Base-by-base conservation (phyloP, 2,888 invertebrate species). In the Xestia xanthographa region DNA sequence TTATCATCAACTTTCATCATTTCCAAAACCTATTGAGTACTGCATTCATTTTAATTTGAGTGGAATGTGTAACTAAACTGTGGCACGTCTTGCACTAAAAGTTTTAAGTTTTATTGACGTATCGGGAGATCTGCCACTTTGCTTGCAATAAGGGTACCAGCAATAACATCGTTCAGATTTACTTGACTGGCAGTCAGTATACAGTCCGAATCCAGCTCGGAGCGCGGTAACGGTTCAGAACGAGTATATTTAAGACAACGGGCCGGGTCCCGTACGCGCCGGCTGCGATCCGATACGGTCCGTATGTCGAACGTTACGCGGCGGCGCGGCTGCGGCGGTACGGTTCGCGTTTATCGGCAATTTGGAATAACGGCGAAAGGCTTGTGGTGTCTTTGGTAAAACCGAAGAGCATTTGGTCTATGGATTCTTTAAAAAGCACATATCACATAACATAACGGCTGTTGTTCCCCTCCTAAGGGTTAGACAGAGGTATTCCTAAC, bases 231-330 rank as follows among this genome's bases (percentile, higher is more conserved):
- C 78, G 75, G 66, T 80, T 56, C 14, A 62, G 76, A 80, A 78
- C 76, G 53, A 72, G 83, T 72, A 80, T 74, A 72, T 81, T 84
- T 83, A 83, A 85, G 77, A 83, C 85, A 83, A 83, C 85, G 82
- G 83, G 50, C 56, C 45, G 82, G 38, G 58, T 85, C 82, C 83
- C 83, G 83, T 83, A 82, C 68, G 70, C 67, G 72, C 77, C 62
- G 73, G 67, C 71, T 69, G 26, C 77, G 53, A 83, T 83, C 85
- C 72, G 85, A 82, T 63, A 74, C 82, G 83, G 85, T 77, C 56
- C 73, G 77, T 68, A 82, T 66, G 72, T 58, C 72, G 75, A 60
- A 80, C 85, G 81, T 80, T 76, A 84, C 71, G n/a, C 48, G 63
- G 62, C 38, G 5, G 38, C 38, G 38, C 38, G 38, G 34, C 34